Conservation (phyloP, 2,888 invertebrate genomes). For the Carpatolechia fugitivella region DNA sequence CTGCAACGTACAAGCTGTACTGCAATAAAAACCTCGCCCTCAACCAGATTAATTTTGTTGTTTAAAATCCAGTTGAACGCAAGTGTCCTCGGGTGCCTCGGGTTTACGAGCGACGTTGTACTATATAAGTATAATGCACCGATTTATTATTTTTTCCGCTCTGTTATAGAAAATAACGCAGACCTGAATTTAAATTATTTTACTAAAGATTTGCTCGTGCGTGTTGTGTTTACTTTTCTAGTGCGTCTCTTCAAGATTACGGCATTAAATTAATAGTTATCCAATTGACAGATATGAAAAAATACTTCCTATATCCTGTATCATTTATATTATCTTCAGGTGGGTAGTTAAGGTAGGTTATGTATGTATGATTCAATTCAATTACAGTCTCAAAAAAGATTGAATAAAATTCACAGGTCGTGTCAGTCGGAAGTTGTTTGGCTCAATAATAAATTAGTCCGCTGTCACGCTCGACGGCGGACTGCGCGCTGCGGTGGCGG, state of each 20-base stretch:
- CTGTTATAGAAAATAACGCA: no score
- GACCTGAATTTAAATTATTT: no score
- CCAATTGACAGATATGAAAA: no score
- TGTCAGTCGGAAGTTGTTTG: neutral
- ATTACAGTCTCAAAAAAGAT: neutral
- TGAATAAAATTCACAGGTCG: neutral
- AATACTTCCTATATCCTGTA: no score
- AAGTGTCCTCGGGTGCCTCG: slow-evolving; percentile 20
- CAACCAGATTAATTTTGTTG: slow-evolving; percentile 41
- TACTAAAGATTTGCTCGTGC: no score
- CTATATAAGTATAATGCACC: no score
- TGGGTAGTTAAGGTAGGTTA: neutral
- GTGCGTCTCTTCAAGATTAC: no score
- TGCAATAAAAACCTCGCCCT: slow-evolving; percentile 38
- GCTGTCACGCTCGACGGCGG: slow-evolving; percentile 7
- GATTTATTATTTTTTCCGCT: no score
- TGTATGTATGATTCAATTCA: neutral
- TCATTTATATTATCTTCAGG: no score
- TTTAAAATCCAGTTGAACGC: slow-evolving; percentile 35
- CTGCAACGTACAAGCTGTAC: slow-evolving; percentile 22
- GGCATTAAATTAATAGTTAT: no score
- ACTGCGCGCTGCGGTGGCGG: neutral
- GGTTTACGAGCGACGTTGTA: no score
- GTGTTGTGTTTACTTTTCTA: no score
- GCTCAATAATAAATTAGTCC: neutral